phyloP scores from a whole-genome alignment of 2,797 vertebrate species.

The Yasuhikotakia modesta region DNA sequence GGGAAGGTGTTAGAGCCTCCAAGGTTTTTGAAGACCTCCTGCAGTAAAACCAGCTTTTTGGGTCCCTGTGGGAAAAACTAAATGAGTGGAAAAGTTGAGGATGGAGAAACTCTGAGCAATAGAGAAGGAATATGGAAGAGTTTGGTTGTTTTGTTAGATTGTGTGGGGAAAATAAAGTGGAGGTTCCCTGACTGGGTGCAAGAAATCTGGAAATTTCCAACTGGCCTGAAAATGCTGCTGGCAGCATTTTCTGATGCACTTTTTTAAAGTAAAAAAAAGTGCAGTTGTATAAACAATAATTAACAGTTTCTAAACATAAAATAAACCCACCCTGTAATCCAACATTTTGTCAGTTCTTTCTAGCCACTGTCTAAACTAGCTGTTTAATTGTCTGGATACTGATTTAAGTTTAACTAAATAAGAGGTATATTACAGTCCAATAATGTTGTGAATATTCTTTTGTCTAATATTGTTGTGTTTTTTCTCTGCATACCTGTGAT shows the following conservation, averaged over 20 bases:
- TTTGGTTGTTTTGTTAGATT: conserved; percentile 55
- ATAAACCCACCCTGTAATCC: neutral
- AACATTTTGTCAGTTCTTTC: neutral
- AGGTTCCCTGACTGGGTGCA: conserved; percentile 65
- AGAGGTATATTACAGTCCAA: neutral
- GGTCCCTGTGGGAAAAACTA: conserved; percentile 41
- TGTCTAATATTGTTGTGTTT: neutral
- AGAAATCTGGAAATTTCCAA: conserved; percentile 79
- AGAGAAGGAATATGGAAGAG: conserved; percentile 36
- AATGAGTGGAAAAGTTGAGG: conserved; percentile 47
- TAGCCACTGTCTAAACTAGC: neutral
- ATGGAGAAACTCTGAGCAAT: conserved; percentile 31
- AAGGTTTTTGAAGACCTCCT: conserved; percentile 29
- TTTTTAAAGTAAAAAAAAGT: conserved; percentile 65
- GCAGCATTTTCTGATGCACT: conserved; percentile 75
- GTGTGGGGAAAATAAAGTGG: conserved; percentile 74
- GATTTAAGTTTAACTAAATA: neutral
- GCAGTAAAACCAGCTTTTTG: conserved; percentile 31
- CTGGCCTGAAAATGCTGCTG: conserved; percentile 75
- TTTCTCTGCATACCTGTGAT: neutral
- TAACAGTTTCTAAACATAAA: conserved; percentile 5
- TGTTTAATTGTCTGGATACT: neutral
- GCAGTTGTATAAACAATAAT: conserved; percentile 60
- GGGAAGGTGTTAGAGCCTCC: conserved; percentile 19
- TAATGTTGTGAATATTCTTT: neutral